phyloP scores from a whole-genome alignment of 2,888 invertebrate species.

The Eilema depressum region DNA sequence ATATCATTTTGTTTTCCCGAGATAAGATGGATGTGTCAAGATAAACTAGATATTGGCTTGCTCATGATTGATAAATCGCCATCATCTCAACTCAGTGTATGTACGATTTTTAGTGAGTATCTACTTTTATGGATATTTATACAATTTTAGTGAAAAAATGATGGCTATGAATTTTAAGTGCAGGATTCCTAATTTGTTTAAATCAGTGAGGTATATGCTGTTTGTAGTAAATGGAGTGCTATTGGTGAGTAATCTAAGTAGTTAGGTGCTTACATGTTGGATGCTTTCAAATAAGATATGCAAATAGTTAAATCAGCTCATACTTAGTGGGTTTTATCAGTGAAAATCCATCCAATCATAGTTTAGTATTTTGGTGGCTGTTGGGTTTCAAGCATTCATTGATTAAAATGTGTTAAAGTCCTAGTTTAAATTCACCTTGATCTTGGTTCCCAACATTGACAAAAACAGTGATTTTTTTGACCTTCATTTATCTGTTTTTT shows the following conservation, averaged over 20 bases:
- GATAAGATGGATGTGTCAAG: conserved; percentile 77
- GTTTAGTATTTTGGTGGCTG: too few relatives aligned
- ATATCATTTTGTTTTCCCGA: conserved; percentile 47
- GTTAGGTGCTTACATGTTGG: not conserved
- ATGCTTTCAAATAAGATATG: not conserved
- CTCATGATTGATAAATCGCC: conserved; percentile 69
- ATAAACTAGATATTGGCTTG: conserved; percentile 73
- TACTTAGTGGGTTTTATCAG: too few relatives aligned
- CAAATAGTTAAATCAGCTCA: not conserved
- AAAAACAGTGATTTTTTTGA: too few relatives aligned
- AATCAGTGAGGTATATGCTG: conserved; percentile 89
- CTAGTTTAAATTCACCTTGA: too few relatives aligned
- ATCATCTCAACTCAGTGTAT: conserved; percentile 67
- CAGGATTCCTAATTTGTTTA: conserved; percentile 81
- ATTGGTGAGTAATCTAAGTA: conserved; percentile 88
- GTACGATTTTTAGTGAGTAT: conserved; percentile 53
- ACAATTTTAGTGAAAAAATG: conserved; percentile 29
- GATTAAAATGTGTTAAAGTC: too few relatives aligned
- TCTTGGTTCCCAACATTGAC: too few relatives aligned
- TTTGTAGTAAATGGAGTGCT: conserved; percentile 91
- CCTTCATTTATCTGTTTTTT: too few relatives aligned
- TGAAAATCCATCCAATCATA: too few relatives aligned
- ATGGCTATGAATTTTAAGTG: conserved; percentile 71
- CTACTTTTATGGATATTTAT: conserved; percentile 26
- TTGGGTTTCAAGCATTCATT: too few relatives aligned